phyloP scores from a whole-genome alignment of 2,113 vertebrate species.

The Stigmatopora nigra region DNA sequence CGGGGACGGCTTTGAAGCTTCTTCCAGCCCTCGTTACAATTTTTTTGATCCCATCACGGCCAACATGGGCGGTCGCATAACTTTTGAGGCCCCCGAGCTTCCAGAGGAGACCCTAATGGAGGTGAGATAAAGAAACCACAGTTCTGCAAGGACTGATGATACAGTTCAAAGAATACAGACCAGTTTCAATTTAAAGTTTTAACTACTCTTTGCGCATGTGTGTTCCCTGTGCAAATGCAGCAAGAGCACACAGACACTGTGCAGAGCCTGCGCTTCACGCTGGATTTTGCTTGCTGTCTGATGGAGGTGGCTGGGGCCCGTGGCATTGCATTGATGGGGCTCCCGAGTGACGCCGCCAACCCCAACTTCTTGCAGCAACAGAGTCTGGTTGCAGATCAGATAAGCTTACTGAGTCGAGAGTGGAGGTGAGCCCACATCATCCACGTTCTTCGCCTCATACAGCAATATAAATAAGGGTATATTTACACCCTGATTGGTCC shows the following conservation, averaged over 20 bases:
- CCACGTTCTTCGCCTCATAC: not conserved
- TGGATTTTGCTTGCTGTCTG: slow-evolving; percentile 82
- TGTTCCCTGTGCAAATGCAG: slow-evolving; percentile 58
- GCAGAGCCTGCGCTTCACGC: slow-evolving; percentile 80
- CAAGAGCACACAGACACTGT: slow-evolving; percentile 92
- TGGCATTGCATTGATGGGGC: slow-evolving; percentile 43
- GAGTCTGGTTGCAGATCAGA: slow-evolving; percentile 90
- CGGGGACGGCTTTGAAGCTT: slow-evolving; percentile 73
- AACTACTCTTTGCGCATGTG: not conserved
- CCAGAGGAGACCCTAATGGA: slow-evolving; percentile 97
- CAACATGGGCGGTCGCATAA: slow-evolving; percentile 81
- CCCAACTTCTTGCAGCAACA: slow-evolving; percentile 77
- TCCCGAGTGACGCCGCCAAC: slow-evolving; percentile 39
- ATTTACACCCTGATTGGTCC: too few relatives aligned
- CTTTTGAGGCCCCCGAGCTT: slow-evolving; percentile 89
- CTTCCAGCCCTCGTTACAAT: slow-evolving; percentile 75
- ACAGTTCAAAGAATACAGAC: not conserved
- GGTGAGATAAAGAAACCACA: slow-evolving; percentile 61
- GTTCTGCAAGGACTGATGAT: not conserved
- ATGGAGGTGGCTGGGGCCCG: slow-evolving; percentile 83
- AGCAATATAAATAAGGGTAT: not conserved
- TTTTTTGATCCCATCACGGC: slow-evolving; percentile 76
- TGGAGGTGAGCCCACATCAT: slow-evolving; percentile 77
- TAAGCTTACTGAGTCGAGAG: slow-evolving; percentile 89
- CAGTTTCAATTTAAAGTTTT: slow-evolving; percentile 13